Base-by-base conservation (phyloP, 2,113 vertebrate species). In the Ifrita kowaldi region DNA sequence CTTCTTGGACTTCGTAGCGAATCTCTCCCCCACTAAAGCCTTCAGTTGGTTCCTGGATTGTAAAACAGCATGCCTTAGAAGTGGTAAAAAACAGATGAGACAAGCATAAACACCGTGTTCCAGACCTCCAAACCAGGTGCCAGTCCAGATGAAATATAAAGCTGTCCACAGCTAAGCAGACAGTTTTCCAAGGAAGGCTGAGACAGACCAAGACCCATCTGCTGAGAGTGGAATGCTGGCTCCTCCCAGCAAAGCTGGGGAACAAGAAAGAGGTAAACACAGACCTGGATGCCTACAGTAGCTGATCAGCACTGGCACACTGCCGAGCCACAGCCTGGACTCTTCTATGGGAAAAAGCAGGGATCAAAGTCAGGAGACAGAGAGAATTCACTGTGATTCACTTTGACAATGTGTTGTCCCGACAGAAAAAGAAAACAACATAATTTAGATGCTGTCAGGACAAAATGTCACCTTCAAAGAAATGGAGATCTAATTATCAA, bases 101-200 rank as follows among this genome's bases (percentile, higher is more conserved):
- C 1, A 3, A 57, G 46, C 4, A 37, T 55, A 67, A 95, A 86
- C 53, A 49, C 1, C 13, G 11, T 37, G 63, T 56, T 65, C 73
- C 90, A 89, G 91, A 76, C 67, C 78, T 77, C 80, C 82, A 78
- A 77, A 28, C 50, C 63, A 85, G 77, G 67, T 79, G 82, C 73
- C 84, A 69, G 26, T 27, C 50, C 77, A 80, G 75, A 92, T 84
- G 85, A 96, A 95, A 87, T 91, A 94, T 87, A 90, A 86, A 82
- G 64, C 71, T 53, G 17, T 28, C 60, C 15, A 27, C 39, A 22
- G n/a, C 37, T 27, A 81, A 74, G 55, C 5, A 2, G 59, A 84
- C 5, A 1, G 33, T 74, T 90, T 82, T 91, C 22, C 21, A 41
- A 65, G 67, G 84, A 65, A 93, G 95, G 33, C 67, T 57, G 44